These are phyloP conservation scores for Ischnura elegans DNA, from an alignment of 2,888 invertebrate species.

Conservation along the genomic window DNA sequence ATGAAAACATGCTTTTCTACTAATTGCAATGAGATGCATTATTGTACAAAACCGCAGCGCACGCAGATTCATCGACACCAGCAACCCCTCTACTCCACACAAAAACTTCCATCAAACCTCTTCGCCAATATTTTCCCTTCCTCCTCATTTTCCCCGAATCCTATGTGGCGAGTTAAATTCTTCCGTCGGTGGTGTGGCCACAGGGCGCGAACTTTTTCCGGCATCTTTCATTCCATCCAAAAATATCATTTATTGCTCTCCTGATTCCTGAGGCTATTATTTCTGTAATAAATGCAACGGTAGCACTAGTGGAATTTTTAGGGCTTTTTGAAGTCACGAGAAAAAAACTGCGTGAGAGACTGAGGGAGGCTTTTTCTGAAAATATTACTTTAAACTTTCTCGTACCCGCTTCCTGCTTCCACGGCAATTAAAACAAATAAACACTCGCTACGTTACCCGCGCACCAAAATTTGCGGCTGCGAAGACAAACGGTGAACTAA, in stretches of 20 bases:
- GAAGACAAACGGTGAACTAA: not conserved
- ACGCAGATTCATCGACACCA: too few relatives aligned
- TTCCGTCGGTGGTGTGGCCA: not conserved
- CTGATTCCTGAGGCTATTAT: not conserved
- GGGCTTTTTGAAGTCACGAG: slow-evolving; percentile 19
- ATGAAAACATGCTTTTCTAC: too few relatives aligned
- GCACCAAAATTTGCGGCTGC: not conserved
- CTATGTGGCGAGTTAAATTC: slow-evolving; percentile 8
- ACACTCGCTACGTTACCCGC: not conserved
- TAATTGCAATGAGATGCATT: too few relatives aligned
- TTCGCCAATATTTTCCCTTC: not conserved
- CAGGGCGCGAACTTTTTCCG: slow-evolving; percentile 21
- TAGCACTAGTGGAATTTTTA: not conserved
- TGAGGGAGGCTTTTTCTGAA: not conserved
- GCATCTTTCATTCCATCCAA: not conserved
- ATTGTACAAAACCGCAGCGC: too few relatives aligned
- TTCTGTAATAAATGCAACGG: slow-evolving; percentile 6
- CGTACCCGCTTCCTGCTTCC: not conserved
- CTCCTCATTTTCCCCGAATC: not conserved
- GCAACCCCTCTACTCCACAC: not conserved
- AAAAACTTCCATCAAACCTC: not conserved
- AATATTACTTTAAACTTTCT: slow-evolving; percentile 4
- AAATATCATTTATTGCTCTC: slow-evolving; percentile 17
- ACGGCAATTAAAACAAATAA: not conserved
- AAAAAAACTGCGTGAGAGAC: slow-evolving; percentile 29